Base-by-base conservation (phyloP, 2,888 invertebrate species). In the Dicranocentrus wangi region DNA sequence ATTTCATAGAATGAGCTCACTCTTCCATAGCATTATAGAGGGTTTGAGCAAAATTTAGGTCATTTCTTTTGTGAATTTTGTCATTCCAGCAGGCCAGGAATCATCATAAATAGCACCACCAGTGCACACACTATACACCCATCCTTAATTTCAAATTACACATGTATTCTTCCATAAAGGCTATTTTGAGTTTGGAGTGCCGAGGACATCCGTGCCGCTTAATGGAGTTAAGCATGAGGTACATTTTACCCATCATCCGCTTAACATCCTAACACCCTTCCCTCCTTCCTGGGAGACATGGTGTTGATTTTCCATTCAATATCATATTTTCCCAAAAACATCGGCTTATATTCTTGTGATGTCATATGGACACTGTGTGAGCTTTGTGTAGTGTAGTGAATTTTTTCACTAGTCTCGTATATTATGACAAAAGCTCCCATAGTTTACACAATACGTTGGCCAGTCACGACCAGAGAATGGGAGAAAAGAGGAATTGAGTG, bases 301-400 rank as follows among this genome's bases (percentile, higher is more conserved):
- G 76, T 60, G 76, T 76, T 69, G 68, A 69, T 69, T 76, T 76
- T 76, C 47, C 25, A 47, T 42, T 69, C 47, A 66, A 58, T 43
- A 19, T 66, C 19, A 42, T 75, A 42, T 61, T 75, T 75, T 25
- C 42, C 23, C 27, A 42, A 42, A 61, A 75, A 75, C 66, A 75
- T 43, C 21, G 61, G 68, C 68, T 17, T 68, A 66, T 47, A 42
- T 13, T 17, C 17, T 32, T 39, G n/a, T n/a, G n/a, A n/a, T n/a
- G n/a, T n/a, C n/a, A n/a, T n/a, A n/a, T n/a, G n/a, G n/a, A n/a
- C n/a, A n/a, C n/a, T n/a, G n/a, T n/a, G n/a, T n/a, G 15, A 32
- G 47, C 47, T 47, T 47, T n/a, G 15, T 3, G 47, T 7, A 15
- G n/a, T n/a, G 32, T 7, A 47, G 39, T 65, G 75, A 58, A 17